These are phyloP conservation scores for Sminthurides aquaticus DNA, from an alignment of 2,888 invertebrate species.

Conservation along the genomic window DNA sequence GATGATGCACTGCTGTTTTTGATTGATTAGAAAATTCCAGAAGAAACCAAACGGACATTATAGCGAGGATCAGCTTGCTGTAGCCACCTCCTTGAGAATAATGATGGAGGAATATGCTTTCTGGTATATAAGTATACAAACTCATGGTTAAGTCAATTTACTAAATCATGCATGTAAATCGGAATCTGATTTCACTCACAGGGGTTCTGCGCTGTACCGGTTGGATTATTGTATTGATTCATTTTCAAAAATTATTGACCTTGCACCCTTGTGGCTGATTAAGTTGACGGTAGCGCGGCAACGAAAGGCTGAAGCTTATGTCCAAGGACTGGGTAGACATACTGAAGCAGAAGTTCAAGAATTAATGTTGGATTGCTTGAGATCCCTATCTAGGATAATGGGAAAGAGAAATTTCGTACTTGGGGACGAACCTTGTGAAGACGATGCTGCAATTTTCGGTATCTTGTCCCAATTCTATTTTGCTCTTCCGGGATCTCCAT, in stretches of 20 bases:
- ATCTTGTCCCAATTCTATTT: conserved; percentile 44
- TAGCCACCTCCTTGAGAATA: not conserved
- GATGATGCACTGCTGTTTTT: too few species aligned
- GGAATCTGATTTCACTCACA: too few species aligned
- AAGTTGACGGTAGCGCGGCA: not conserved
- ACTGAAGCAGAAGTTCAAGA: conserved; percentile 28
- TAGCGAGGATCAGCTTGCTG: conserved; percentile 1
- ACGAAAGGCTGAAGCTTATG: conserved; percentile 10
- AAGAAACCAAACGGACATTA: not conserved
- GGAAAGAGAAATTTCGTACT: conserved; percentile 33
- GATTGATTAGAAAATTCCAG: not conserved
- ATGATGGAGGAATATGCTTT: not conserved
- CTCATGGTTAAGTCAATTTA: too few species aligned
- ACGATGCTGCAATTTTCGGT: conserved; percentile 48
- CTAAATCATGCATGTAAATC: too few species aligned
- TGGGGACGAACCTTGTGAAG: conserved; percentile 37
- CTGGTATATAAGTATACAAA: not conserved
- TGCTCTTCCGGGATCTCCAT: conserved; percentile 8
- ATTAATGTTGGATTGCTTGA: conserved; percentile 27
- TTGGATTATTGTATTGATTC: not conserved
- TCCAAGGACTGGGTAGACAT: conserved; percentile 39
- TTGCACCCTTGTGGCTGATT: not conserved
- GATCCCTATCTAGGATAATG: conserved; percentile 30
- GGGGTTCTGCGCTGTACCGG: not conserved
- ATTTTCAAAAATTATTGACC: not conserved